Conservation (phyloP, 37 sponge, comb jelly and placozoan genomes). For the Cladorhizidae sp. region DNA sequence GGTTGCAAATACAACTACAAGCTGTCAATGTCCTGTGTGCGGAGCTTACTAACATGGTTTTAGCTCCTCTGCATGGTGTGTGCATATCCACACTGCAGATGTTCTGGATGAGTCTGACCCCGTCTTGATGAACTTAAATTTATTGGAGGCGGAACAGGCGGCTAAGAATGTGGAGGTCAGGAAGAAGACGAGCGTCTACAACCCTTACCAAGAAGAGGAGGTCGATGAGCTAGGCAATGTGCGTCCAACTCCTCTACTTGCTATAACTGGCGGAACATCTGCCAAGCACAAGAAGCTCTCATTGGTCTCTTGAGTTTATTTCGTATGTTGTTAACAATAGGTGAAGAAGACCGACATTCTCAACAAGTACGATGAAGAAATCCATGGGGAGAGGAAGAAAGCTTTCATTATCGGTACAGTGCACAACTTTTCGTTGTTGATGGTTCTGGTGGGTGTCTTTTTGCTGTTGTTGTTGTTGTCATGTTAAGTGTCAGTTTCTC, state of each 20-base stretch:
- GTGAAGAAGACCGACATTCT: conserved; percentile 57
- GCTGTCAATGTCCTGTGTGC: too few relatives aligned
- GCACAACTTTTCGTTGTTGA: neutral
- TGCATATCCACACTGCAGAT: too few relatives aligned
- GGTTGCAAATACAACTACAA: too few relatives aligned
- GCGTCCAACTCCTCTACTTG: neutral
- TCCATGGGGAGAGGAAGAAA: conserved; percentile 79
- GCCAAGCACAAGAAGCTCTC: neutral
- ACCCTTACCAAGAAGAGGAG: conserved; percentile 85
- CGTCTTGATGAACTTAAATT: conserved; percentile 83
- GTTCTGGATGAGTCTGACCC: conserved; percentile 85
- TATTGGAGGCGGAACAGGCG: conserved; percentile 81
- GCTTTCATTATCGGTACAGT: conserved; percentile 64
- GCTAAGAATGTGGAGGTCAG: conserved; percentile 67
- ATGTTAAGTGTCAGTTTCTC: neutral
- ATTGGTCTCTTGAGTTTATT: neutral
- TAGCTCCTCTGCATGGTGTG: too few relatives aligned
- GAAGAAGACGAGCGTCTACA: conserved; percentile 69
- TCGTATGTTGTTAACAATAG: conserved; percentile 11
- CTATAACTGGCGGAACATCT: neutral
- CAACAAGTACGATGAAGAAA: conserved; percentile 93
- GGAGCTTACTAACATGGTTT: too few relatives aligned
- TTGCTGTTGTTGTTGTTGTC: neutral
- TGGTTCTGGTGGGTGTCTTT: too few relatives aligned
- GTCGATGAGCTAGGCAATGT: conserved; percentile 86